These are phyloP conservation scores for Lepidurus couesii DNA, from an alignment of 1,140 invertebrate genomes.

Conservation along the genomic window DNA sequence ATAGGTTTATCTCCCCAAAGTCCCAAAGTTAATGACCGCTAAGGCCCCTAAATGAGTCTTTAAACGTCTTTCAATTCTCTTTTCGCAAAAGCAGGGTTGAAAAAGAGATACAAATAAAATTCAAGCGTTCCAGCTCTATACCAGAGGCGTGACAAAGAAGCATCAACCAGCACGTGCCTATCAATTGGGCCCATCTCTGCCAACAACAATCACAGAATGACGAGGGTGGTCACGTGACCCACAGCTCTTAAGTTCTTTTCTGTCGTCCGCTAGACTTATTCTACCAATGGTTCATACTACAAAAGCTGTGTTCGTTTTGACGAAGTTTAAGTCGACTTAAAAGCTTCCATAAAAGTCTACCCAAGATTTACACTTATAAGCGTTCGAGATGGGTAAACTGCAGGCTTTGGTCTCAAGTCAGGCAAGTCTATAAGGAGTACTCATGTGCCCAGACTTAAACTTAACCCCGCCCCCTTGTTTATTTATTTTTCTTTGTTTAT, in stretches of 20 bases:
- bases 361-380: no score
- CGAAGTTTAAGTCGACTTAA: no score
- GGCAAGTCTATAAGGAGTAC: no score
- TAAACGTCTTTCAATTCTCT: neutral
- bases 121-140: neutral
- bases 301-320: no score
- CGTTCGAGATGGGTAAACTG: no score
- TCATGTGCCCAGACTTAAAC: no score
- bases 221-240: slow-evolving; percentile 13
- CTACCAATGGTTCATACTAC: no score
- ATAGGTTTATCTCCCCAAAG: neutral
- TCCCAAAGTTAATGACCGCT: neutral
- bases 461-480: no score
- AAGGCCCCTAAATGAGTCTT: neutral
- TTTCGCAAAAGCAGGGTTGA: neutral
- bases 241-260: neutral
- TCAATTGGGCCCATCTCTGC: slow-evolving; percentile 18
- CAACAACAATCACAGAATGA: slow-evolving; percentile 13
- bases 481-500: no score
- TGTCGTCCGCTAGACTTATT: no score
- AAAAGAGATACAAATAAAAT: neutral
- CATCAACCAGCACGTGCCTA: slow-evolving; percentile 14
- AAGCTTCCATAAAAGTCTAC: no score
- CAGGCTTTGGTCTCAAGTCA: no score
- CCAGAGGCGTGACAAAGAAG: slow-evolving; percentile 11